Evolutionary conservation across 2,888 invertebrate species (phyloP), one percentile per base, ranked within the genome.

Genomic region (Pterostichus madidus): DNA sequence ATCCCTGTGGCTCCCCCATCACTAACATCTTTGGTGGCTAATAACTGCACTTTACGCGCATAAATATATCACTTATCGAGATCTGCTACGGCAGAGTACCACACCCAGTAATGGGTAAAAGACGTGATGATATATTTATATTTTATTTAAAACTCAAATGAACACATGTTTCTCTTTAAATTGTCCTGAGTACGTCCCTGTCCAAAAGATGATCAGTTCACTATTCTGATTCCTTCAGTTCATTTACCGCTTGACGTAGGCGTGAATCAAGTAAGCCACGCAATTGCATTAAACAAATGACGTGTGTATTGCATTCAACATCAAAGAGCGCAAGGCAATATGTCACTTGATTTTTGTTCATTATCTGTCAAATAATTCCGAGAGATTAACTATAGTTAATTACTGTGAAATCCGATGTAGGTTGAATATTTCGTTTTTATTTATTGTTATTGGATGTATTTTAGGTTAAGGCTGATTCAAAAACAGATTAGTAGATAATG

Each of bases 381-480:
- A 71, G 44, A 39, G 17, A 13, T 71, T 5, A 17, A 32, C 11
- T 71, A 44, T 7, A 44, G 7, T 39, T 71, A 71, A 71, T 71
- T 71, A 71, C 68, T 15, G 3, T 71, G 68, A 39, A 24, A 44
- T 71, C 10, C 13, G 15, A 71, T 71, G 68, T 53, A 35, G 75
- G 39, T 78, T 78, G 46, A 17, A 24, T 6, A 56, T 59, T 77
- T 77, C 35, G 17, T 59, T 24, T 78, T 44, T 59, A 78, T 78
- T 78, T 78, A 78, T 78, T 78, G 78, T 61, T 78, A 61, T 78
- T 59, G 56, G 59, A 59, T 46, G 17, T 39, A 78, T 78, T 78
- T 78, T 78, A 78, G 78, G 78, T 78, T 35, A 78, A 78, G 78
- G 78, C 24, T 61, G 15, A 56, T 78, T 61, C 10, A 46, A 75